Evolutionary conservation across 2,888 invertebrate genomes (phyloP).

Genomic region (Dorcus parallelipipedus): DNA sequence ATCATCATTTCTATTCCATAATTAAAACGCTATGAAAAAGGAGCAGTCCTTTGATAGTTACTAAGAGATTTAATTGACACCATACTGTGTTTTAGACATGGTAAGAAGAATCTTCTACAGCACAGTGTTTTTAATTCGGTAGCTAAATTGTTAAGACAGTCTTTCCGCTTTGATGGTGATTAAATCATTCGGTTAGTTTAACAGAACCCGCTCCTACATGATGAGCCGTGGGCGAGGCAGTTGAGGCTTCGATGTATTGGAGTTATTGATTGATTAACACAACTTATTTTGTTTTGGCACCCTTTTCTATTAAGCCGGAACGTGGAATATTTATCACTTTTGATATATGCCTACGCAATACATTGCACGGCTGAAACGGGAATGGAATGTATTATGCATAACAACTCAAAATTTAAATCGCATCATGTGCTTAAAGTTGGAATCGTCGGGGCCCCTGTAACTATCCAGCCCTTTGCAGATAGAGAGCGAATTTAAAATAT

Average conservation of each 20-base stretch:
- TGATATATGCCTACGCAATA: too few relatives aligned
- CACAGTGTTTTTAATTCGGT: slow-evolving; percentile 44
- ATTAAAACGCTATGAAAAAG: slow-evolving; percentile 18
- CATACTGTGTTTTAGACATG: slow-evolving; percentile 15
- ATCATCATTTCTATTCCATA: slow-evolving; percentile 9
- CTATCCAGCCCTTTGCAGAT: not conserved
- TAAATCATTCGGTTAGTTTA: slow-evolving; percentile 52
- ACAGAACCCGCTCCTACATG: slow-evolving; percentile 42
- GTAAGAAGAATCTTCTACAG: slow-evolving; percentile 3
- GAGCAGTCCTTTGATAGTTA: slow-evolving; percentile 13
- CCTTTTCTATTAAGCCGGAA: slow-evolving; percentile 7
- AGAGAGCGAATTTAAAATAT: slow-evolving; percentile 45
- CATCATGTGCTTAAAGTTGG: too few relatives aligned
- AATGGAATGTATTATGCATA: too few relatives aligned
- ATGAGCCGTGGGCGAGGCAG: slow-evolving; percentile 38
- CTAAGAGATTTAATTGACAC: slow-evolving; percentile 16
- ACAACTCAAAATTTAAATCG: too few relatives aligned
- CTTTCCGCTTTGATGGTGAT: slow-evolving; percentile 49
- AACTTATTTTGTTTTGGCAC: slow-evolving; percentile 24
- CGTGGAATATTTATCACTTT: too few relatives aligned
- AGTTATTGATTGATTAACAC: slow-evolving; percentile 51
- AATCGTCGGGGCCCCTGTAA: too few relatives aligned
- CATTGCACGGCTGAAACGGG: too few relatives aligned
- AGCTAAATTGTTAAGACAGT: slow-evolving; percentile 50
- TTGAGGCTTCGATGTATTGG: slow-evolving; percentile 34